phyloP scores from a whole-genome alignment of 1,140 invertebrate genomes.

The Lucilia cuprina region DNA sequence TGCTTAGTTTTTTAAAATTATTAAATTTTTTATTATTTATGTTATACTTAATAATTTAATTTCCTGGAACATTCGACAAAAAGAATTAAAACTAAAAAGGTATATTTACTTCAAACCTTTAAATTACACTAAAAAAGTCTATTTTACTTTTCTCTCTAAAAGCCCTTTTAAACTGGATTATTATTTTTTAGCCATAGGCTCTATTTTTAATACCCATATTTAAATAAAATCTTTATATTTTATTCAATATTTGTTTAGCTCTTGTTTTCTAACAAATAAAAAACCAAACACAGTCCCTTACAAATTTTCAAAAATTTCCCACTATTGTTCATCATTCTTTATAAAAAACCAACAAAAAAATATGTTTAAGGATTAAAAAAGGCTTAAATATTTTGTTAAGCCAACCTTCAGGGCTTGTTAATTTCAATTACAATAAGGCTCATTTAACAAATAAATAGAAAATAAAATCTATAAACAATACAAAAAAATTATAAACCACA shows the following conservation, averaged over 20 bases:
- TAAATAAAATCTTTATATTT: no score
- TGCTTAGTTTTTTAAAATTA: no score
- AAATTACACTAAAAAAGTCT: not conserved
- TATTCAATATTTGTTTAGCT: no score
- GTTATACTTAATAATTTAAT: no score
- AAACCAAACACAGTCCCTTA: no score
- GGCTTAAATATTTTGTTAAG: not conserved
- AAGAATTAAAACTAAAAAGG: no score
- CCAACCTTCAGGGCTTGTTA: not conserved
- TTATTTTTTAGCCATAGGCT: not conserved
- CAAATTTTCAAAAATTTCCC: not conserved
- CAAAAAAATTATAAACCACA: not conserved
- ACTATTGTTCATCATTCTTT: not conserved
- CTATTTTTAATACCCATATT: not conserved
- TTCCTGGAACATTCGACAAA: no score
- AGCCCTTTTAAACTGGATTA: not conserved
- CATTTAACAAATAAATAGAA: slow-evolving; percentile 1
- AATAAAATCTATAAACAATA: not conserved
- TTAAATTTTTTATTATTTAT: no score
- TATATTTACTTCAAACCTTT: not conserved
- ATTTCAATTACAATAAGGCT: not conserved
- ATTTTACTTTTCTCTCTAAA: not conserved
- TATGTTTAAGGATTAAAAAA: not conserved
- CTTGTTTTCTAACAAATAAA: no score
- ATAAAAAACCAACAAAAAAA: not conserved